Conservation (phyloP, 2,113 vertebrate genomes). For the Pteronura brasiliensis region DNA sequence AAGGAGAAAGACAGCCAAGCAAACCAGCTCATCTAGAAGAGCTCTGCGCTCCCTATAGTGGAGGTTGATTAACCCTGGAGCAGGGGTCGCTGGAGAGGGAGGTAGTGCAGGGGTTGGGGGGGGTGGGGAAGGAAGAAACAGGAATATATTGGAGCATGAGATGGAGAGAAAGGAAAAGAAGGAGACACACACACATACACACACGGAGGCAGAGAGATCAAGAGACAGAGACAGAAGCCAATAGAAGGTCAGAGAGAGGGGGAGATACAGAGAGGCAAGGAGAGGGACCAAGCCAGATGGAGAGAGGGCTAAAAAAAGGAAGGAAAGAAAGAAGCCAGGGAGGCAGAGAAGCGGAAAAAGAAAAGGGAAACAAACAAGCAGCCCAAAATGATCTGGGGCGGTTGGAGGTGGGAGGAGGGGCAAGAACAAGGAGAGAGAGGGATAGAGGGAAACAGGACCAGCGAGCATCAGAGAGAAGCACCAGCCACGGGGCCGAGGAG, state of each 20-base stretch:
- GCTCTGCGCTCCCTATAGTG: accelerated
- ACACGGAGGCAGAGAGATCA: not conserved
- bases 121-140: not conserved
- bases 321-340: not conserved
- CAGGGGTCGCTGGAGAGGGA: not conserved
- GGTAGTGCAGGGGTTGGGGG: not conserved
- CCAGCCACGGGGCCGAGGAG: too few relatives aligned
- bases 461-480: not conserved
- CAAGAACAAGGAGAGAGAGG: not conserved
- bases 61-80: not conserved
- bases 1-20: not conserved
- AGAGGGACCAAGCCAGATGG: not conserved
- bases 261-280: not conserved
- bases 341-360: not conserved
- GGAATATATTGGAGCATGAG: not conserved
- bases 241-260: not conserved
- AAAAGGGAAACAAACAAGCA: not conserved
- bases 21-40: not conserved
- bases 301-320: not conserved
- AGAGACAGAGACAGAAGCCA: not conserved
- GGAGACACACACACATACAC: not conserved
- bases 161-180: not conserved
- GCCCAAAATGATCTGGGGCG: not conserved
- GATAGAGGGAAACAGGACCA: not conserved
- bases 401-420: not conserved